Evolutionary conservation across 2,888 invertebrate genomes (phyloP).

Genomic region (Lycaena phlaeas): DNA sequence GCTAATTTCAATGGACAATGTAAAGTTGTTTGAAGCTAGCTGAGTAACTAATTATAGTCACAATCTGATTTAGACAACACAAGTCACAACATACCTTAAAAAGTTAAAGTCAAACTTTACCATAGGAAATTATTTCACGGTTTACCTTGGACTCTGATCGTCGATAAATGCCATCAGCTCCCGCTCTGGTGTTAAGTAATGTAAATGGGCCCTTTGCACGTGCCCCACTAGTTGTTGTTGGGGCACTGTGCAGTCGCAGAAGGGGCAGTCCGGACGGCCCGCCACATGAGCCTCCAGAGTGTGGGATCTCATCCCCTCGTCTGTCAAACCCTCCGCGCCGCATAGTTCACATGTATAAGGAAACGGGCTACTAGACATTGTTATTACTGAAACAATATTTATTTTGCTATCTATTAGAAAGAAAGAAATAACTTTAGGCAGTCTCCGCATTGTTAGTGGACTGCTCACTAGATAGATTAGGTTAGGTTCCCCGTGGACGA

Average conservation of each 20-base stretch:
- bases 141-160: constrained; percentile 75
- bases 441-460: too few species aligned
- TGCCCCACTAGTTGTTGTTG: constrained; percentile 84
- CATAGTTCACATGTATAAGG: constrained; percentile 85
- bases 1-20: too few species aligned
- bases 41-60: too few species aligned
- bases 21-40: too few species aligned
- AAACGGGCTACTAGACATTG: constrained; percentile 60
- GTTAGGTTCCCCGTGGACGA: too few species aligned
- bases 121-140: too few species aligned
- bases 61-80: too few species aligned
- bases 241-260: constrained; percentile 83
- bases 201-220: constrained; percentile 88
- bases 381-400: constrained; percentile 14
- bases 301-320: constrained; percentile 85
- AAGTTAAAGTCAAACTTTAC: too few species aligned
- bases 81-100: too few species aligned
- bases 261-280: constrained; percentile 85
- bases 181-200: constrained; percentile 85
- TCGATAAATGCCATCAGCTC: constrained; percentile 86
- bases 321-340: constrained; percentile 85
- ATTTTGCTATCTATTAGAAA: not conserved
- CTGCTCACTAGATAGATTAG: too few species aligned
- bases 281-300: constrained; percentile 85
- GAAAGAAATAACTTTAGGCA: not conserved